phyloP scores from a whole-genome alignment of 53 echinoderm and acorn worm genomes.

The Mesocentrotus franciscanus region DNA sequence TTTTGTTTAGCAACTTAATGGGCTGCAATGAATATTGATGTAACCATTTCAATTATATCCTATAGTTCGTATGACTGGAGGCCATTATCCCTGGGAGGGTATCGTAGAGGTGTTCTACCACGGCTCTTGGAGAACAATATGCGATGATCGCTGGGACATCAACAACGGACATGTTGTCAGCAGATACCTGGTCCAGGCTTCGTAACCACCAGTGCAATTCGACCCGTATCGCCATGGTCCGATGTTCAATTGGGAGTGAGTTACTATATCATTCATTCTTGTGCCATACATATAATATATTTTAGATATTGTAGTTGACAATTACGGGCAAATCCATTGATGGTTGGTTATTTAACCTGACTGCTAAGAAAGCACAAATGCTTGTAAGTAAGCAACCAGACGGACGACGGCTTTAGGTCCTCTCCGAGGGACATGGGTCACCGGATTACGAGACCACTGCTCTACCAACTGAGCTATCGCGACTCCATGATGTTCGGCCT shows the following conservation, averaged over 20 bases:
- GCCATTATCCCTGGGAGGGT: conserved; percentile 12
- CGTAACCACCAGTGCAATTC: neutral
- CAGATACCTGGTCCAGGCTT: neutral
- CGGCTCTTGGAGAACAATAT: neutral
- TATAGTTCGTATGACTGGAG: conserved; percentile 20
- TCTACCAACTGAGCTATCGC: too few relatives aligned
- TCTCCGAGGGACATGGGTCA: too few relatives aligned
- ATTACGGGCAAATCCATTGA: too few relatives aligned
- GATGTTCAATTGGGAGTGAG: conserved; percentile 32
- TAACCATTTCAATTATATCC: neutral
- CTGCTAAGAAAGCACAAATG: too few relatives aligned
- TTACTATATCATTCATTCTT: too few relatives aligned
- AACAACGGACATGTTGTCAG: conserved; percentile 20
- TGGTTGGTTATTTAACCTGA: too few relatives aligned
- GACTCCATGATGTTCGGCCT: too few relatives aligned
- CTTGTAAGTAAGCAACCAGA: too few relatives aligned
- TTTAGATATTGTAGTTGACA: neutral
- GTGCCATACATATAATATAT: neutral
- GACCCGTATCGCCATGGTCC: neutral
- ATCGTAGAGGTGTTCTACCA: conserved; percentile 1
- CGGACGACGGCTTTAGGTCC: too few relatives aligned
- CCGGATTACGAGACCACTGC: too few relatives aligned
- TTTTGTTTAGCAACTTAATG: too few relatives aligned
- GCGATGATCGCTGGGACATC: conserved; percentile 36
- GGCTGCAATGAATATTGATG: too few relatives aligned